Percentiles rank a stretch among this genome's conserved stretches.
These are phyloP conservation scores for Rhorus exstirpatorius DNA, from an alignment of 2,888 invertebrate species.

Conservation along the genomic window DNA sequence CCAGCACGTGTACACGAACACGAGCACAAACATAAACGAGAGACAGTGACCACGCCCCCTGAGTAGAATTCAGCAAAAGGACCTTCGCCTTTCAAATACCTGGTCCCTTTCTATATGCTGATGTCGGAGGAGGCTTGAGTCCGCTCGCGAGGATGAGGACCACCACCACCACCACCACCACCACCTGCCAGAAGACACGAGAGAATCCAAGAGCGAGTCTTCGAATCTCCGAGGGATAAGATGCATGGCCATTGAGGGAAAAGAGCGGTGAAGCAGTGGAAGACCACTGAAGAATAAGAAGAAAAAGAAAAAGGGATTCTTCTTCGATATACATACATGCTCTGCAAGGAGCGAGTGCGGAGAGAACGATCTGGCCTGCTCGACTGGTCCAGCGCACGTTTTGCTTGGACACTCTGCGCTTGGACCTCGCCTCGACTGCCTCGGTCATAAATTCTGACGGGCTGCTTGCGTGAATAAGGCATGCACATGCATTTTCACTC, in stretches of 20 bases:
- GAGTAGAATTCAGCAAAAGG: conserved; percentile 46
- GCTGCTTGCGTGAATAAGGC: conserved; percentile 43
- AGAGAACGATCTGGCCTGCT: conserved; percentile 51
- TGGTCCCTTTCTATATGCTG: conserved; percentile 49
- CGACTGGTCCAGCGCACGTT: conserved; percentile 60
- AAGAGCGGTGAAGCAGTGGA: conserved; percentile 35
- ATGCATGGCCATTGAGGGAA: conserved; percentile 43
- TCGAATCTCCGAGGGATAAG: conserved; percentile 24
- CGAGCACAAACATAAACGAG: conserved; percentile 18
- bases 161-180: conserved; percentile 30
- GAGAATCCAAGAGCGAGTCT: conserved; percentile 37
- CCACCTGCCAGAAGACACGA: conserved; percentile 67
- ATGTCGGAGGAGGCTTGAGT: conserved; percentile 54
- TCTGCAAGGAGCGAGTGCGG: conserved; percentile 34
- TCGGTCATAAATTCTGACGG: conserved; percentile 63
- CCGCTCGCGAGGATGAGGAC: conserved; percentile 41
- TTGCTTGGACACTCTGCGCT: conserved; percentile 36
- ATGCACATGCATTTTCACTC: background rate
- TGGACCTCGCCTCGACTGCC: conserved; percentile 55
- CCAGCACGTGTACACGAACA: conserved; percentile 28
- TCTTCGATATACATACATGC: conserved; percentile 13
- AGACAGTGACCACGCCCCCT: conserved; percentile 60
- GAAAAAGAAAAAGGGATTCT: conserved; percentile 32
- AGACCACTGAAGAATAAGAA: background rate
- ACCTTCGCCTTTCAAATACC: conserved; percentile 41